These are phyloP conservation scores for Oryzias javanicus DNA, from an alignment of 2,113 vertebrate species.

Conservation along the genomic window DNA sequence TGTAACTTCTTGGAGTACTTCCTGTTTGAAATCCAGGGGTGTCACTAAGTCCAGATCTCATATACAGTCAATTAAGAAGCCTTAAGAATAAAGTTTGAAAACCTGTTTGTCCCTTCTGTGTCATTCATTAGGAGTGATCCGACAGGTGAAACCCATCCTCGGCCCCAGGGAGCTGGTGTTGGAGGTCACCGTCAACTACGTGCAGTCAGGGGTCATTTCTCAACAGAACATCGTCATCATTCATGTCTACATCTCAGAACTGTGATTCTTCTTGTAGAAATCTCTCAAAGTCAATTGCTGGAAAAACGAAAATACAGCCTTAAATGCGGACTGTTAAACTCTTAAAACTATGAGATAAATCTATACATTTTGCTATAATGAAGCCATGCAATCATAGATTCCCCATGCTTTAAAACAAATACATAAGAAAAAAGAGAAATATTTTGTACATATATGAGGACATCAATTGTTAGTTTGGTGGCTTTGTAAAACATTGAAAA, in stretches of 20 bases:
- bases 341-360: too few species aligned
- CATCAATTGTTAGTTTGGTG: background rate
- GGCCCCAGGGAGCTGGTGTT: slow-evolving; percentile 79
- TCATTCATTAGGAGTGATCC: slow-evolving; percentile 79
- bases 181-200: slow-evolving; percentile 84
- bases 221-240: slow-evolving; percentile 83
- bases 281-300: too few species aligned
- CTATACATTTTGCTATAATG: too few species aligned
- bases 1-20: too few species aligned
- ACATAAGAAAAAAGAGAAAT: background rate
- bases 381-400: too few species aligned
- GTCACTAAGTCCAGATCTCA: too few species aligned
- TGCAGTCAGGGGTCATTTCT: slow-evolving; percentile 77
- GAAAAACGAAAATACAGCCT: slow-evolving; percentile 25
- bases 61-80: too few species aligned
- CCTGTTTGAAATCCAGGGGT: too few species aligned
- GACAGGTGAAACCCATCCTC: slow-evolving; percentile 83
- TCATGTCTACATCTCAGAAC: slow-evolving; percentile 84
- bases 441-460: too few species aligned
- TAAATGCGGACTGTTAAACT: background rate
- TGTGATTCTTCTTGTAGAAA: slow-evolving; percentile 79
- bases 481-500: background rate
- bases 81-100: background rate
- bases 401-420: too few species aligned
- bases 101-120: background rate